phyloP scores from a whole-genome alignment of 2,113 vertebrate species.

The Eulacestoma nigropectus region DNA sequence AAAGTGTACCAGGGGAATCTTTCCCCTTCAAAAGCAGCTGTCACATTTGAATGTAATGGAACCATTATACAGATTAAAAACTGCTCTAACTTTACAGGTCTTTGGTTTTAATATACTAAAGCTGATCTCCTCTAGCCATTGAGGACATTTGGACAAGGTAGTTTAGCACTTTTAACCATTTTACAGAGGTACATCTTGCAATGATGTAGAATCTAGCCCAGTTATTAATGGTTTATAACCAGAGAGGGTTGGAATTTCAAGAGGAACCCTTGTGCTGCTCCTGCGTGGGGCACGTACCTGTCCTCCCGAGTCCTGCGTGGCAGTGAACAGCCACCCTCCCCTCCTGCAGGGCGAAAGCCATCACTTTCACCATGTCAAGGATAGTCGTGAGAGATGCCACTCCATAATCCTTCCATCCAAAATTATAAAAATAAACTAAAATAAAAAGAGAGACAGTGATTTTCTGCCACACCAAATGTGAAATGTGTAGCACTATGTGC shows the following conservation, averaged over 20 bases:
- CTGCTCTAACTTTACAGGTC: background rate
- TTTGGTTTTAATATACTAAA: background rate
- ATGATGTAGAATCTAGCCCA: background rate
- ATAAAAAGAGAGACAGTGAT: slow-evolving; percentile 22
- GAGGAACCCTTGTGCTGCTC: background rate
- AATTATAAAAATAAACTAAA: slow-evolving; percentile 98
- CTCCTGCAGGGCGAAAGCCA: slow-evolving; percentile 93
- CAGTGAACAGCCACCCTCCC: slow-evolving; percentile 94
- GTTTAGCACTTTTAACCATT: background rate
- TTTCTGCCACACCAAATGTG: background rate
- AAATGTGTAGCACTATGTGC: background rate
- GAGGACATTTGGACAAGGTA: background rate
- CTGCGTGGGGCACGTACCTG: slow-evolving; percentile 72
- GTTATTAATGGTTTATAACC: background rate
- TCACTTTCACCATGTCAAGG: slow-evolving; percentile 97
- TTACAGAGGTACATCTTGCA: background rate
- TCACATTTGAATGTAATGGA: background rate
- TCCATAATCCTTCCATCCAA: slow-evolving; percentile 98
- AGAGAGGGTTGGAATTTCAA: background rate
- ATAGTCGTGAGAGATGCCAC: slow-evolving; percentile 94
- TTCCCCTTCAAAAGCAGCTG: background rate
- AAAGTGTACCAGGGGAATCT: background rate
- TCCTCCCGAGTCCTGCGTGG: slow-evolving; percentile 94
- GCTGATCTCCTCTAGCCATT: background rate
- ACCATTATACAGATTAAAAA: background rate